Base-by-base conservation (phyloP, 2,797 vertebrate genomes). In the Paguma larvata region DNA sequence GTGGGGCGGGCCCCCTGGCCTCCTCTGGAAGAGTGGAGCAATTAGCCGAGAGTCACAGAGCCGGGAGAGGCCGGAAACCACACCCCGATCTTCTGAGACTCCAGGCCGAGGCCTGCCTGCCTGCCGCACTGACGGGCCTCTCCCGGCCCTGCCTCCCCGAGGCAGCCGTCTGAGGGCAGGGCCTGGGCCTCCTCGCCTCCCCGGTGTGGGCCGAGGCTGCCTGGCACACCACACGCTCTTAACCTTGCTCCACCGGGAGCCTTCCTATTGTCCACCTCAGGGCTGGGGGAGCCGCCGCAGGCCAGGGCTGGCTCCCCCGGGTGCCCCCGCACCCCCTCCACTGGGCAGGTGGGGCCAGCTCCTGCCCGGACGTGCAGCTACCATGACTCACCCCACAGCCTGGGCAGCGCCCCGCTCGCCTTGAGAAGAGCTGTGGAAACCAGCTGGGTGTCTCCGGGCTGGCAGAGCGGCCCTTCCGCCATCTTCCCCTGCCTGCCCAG, bases 371-470 rank as follows among this genome's bases (percentile, higher is more conserved):
- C 67, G 32, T 11, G 96, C 12, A 34, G 62, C 38, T 23, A 6
- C 65, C 5, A 1, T 95, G 97, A 96, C 94, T 96, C 97, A 95
- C 27, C 7, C 7, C 15, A 2, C 65, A 62, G n/a, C 34, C 46
- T 4, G 75, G 73, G 68, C 62, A 23, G 44, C 10, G 2, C 92
- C 89, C 75, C 8, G 0, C 56, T 30, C 0, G 0, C 62, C 15
- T 59, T 41, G 13, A 14, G 25, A 72, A 70, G 77, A 78, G 63
- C 34, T 9, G 16, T 59, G 44, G 62, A 79, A 91, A 83, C 62
- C 73, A 72, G 44, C 2, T 2, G 46, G 90, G 48, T 63, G 30
- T 16, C 41, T 34, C 72, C 0, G 2, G 89, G 30, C 68, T 70
- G 85, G 70, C 78, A 41, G 44, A 41, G 59, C 15, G 90, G 65